Evolutionary conservation across 2,888 invertebrate genomes (phyloP).

Genomic region (Drosophila borealis): DNA sequence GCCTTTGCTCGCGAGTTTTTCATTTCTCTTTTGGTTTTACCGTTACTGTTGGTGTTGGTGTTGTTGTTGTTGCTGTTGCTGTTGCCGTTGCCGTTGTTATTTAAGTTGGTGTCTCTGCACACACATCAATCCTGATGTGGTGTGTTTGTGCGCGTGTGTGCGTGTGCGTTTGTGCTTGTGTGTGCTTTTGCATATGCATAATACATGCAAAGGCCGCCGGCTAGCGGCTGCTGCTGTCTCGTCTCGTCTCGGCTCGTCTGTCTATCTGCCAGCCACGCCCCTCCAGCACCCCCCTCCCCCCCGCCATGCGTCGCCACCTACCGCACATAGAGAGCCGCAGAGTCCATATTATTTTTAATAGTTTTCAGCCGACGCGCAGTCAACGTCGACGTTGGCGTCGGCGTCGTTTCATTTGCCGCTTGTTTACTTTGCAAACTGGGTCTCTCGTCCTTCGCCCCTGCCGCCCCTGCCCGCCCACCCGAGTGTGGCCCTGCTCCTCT

Average conservation of each 20-base stretch:
- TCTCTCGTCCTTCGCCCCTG: constrained; percentile 33
- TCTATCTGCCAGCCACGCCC: constrained; percentile 26
- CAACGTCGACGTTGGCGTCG: constrained; percentile 28
- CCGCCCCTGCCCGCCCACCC: not conserved
- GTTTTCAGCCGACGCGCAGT: constrained; percentile 62
- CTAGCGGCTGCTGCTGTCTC: constrained; percentile 37
- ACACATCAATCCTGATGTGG: constrained; percentile 42
- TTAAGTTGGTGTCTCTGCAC: constrained; percentile 52
- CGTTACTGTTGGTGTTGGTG: too few relatives aligned
- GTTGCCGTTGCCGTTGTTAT: constrained; percentile 34
- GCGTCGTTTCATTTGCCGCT: constrained; percentile 73
- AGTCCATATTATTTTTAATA: constrained; percentile 74
- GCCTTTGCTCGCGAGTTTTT: constrained; percentile 3
- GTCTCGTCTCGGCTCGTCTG: constrained; percentile 20
- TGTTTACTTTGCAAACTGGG: constrained; percentile 78
- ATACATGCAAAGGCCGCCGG: constrained; percentile 60
- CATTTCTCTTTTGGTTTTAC: not conserved
- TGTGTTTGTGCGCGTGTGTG: constrained; percentile 17
- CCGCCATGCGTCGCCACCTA: not conserved
- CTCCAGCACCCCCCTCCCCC: too few relatives aligned
- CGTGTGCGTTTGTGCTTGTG: constrained; percentile 22
- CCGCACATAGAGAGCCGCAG: constrained; percentile 20
- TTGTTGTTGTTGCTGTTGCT: constrained; percentile 11
- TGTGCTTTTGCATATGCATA: constrained; percentile 58
- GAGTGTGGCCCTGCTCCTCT: not conserved